phyloP scores from a whole-genome alignment of 2,888 invertebrate species.

The Cancer borealis region DNA sequence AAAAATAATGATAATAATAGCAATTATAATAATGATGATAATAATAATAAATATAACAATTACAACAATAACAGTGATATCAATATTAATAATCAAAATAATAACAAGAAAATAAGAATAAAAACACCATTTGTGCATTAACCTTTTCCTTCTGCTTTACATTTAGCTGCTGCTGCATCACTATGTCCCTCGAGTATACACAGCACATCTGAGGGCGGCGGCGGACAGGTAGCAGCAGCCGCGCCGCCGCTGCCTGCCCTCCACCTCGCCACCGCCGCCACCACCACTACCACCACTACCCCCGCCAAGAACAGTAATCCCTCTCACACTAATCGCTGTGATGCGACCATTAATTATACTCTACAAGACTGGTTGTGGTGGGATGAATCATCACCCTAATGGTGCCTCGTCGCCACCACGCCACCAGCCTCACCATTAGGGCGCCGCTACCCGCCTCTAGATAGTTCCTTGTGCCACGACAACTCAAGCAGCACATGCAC shows the following conservation, averaged over 20 bases:
- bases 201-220: neutral
- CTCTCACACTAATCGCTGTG: conserved; percentile 44
- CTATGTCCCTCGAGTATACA: neutral
- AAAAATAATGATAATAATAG: too few species aligned
- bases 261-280: neutral
- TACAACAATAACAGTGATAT: too few species aligned
- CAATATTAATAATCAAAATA: neutral
- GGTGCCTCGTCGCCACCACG: conserved; percentile 47
- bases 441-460: conserved; percentile 18
- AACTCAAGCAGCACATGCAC: conserved; percentile 31
- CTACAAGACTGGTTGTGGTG: conserved; percentile 28
- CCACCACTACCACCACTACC: neutral
- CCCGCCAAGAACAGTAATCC: conserved; percentile 38
- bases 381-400: conserved; percentile 32
- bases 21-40: too few species aligned
- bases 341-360: conserved; percentile 41
- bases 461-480: neutral
- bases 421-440: conserved; percentile 42
- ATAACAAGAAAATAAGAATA: neutral
- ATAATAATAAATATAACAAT: neutral
- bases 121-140: neutral
- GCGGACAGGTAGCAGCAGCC: neutral
- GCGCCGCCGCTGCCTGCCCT: neutral
- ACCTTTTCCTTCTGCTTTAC: neutral
- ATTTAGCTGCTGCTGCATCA: neutral